Percentiles rank a stretch among this genome's conserved stretches.
These are phyloP conservation scores for Falco peregrinus DNA, from an alignment of 2,797 vertebrate species.

Conservation along the genomic window DNA sequence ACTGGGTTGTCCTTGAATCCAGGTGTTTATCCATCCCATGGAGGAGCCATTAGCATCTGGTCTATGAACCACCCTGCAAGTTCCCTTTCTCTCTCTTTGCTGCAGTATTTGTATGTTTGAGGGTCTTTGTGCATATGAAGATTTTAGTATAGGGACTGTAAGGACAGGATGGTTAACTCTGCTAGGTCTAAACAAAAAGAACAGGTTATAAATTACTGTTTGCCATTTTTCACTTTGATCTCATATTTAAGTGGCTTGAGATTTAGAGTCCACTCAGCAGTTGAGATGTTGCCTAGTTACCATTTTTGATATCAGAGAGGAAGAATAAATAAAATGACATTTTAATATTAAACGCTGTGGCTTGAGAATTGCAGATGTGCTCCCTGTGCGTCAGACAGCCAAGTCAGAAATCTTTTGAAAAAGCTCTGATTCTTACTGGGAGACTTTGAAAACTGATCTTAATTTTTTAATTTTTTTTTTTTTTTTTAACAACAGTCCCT, in stretches of 20 bases:
- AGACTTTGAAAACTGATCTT: not conserved
- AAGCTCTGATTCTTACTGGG: not conserved
- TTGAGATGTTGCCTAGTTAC: slow-evolving; percentile 38
- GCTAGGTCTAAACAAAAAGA: not conserved
- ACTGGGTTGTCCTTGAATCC: not conserved
- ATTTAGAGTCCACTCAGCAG: not conserved
- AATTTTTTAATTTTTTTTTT: too few species aligned
- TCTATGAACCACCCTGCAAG: not conserved
- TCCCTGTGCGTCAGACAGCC: not conserved
- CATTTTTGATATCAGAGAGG: not conserved
- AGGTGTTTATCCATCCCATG: not conserved
- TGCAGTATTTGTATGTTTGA: not conserved
- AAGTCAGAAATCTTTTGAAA: not conserved
- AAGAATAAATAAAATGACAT: slow-evolving; percentile 12
- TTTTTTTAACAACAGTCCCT: not conserved
- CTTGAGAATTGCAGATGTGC: not conserved
- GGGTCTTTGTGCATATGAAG: not conserved
- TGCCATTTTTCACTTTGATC: not conserved
- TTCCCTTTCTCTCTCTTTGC: not conserved
- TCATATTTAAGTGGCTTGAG: not conserved
- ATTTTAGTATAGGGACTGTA: not conserved
- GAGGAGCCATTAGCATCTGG: not conserved
- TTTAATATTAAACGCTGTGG: not conserved
- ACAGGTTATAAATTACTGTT: not conserved
- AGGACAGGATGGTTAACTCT: not conserved